phyloP scores from a whole-genome alignment of 2,888 invertebrate species.

The Leucophora obtusa region DNA sequence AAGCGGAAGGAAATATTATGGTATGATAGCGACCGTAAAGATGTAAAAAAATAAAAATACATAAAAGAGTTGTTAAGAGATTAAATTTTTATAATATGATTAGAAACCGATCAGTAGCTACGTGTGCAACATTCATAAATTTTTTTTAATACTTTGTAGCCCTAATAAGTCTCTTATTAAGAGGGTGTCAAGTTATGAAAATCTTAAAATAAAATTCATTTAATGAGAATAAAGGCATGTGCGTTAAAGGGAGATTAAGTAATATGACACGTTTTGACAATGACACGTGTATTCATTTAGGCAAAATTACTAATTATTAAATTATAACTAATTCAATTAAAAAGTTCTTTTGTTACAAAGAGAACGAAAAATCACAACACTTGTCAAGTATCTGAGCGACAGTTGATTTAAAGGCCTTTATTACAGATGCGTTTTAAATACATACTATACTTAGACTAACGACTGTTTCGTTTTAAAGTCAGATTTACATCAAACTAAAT shows the following conservation, averaged over 20 bases:
- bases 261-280: slow-evolving; percentile 62
- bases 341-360: neutral
- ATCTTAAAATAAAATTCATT: slow-evolving; percentile 24
- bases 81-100: slow-evolving; percentile 57
- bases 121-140: slow-evolving; percentile 15
- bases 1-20: slow-evolving; percentile 34
- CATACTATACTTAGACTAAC: too few species aligned
- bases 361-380: slow-evolving; percentile 21
- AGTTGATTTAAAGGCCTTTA: too few species aligned
- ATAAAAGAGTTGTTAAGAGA: slow-evolving; percentile 61
- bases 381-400: slow-evolving; percentile 7
- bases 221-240: slow-evolving; percentile 45
- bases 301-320: slow-evolving; percentile 61
- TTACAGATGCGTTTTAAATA: too few species aligned
- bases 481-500: too few species aligned
- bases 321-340: slow-evolving; percentile 62
- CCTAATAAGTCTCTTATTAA: slow-evolving; percentile 40
- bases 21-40: slow-evolving; percentile 41
- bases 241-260: slow-evolving; percentile 42
- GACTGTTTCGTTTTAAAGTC: too few species aligned
- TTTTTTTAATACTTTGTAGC: slow-evolving; percentile 6
- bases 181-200: slow-evolving; percentile 53
- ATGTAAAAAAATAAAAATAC: slow-evolving; percentile 4
- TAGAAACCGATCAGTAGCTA: slow-evolving; percentile 54
- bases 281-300: slow-evolving; percentile 61